phyloP scores from a whole-genome alignment of 2,888 invertebrate genomes.

The Leucophenga maculata region DNA sequence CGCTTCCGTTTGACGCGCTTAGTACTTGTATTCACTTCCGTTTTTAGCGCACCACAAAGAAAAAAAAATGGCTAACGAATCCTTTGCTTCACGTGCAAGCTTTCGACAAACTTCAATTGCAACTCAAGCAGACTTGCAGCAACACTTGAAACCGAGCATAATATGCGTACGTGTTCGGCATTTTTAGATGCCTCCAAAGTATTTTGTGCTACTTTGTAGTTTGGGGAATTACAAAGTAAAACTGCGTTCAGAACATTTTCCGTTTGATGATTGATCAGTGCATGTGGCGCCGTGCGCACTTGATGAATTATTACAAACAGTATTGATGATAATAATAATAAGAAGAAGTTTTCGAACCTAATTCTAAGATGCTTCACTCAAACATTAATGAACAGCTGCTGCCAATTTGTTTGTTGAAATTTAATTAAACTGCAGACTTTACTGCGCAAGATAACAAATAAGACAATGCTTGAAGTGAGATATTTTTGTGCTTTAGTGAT shows the following conservation, averaged over 20 bases:
- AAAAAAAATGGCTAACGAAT: constrained; percentile 1
- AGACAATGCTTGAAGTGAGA: no score
- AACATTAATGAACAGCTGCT: not conserved
- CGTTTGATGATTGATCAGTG: not conserved
- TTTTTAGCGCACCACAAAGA: not conserved
- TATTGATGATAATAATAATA: no score
- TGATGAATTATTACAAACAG: not conserved
- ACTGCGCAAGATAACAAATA: no score
- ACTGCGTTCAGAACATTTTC: not conserved
- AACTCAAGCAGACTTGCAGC: not conserved
- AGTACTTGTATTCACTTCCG: constrained; percentile 3
- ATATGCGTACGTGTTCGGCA: constrained; percentile 14
- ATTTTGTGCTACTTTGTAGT: not conserved
- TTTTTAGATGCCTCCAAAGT: not conserved
- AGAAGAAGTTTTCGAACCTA: not conserved
- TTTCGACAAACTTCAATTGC: not conserved
- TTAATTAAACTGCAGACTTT: constrained; percentile 14
- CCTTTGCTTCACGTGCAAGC: not conserved
- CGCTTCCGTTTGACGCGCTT: not conserved
- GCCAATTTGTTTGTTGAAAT: constrained; percentile 11
- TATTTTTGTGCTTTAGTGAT: no score
- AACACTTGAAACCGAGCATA: not conserved
- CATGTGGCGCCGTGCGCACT: not conserved
- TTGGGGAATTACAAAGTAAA: not conserved
- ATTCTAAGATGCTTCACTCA: not conserved